Base-by-base conservation (phyloP, 2,888 invertebrate genomes). In the Teleiodes luculella region DNA sequence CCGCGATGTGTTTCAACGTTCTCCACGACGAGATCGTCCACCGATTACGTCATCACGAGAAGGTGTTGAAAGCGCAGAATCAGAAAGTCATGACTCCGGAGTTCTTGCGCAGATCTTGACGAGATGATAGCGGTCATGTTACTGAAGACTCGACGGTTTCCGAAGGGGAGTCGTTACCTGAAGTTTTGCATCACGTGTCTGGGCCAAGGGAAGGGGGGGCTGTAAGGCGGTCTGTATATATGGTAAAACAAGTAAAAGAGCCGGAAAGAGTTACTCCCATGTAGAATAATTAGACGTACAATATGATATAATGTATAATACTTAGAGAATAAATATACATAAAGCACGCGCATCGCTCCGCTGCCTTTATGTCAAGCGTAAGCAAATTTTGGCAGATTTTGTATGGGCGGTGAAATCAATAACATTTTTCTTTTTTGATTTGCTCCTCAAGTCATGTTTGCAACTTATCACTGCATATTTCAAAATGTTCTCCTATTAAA, bases 1-100 rank as follows among this genome's bases (percentile, higher is more conserved):
- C 96, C 14, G 96, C 96, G 33, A 96, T 96, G 96, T 96, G 96
- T 72, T 96, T 96, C 84, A 96, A 96, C 80, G 95, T 96, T 47
- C 91, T 96, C 18, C 96, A 96, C 76, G 96, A 96, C 76, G 96
- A 96, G 80, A 95, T 96, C 57, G 94, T 96, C 11, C 95, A 96
- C 79, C 92, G 96, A 64, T 83, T 95, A 58, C 93, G 93, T 68
- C 94, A 94, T 68, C 88, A 90, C 48, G 90, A 90, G 59, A 87
- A 86, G 56, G 66, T 85, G 0, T 60, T 86, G 4, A 86, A 84
- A 59, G 74, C 78, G 0, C 43, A 43, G 8, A 81, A 72, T 31
- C 86, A 87, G 57, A 90, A 87, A 71, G 75, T 83, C 18, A 61
- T 86, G 57, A 86, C 87, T 7, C 81, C 88, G 3, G 89, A 88